Conservation (phyloP, 1,140 invertebrate species). For the Drosophila pandora region DNA sequence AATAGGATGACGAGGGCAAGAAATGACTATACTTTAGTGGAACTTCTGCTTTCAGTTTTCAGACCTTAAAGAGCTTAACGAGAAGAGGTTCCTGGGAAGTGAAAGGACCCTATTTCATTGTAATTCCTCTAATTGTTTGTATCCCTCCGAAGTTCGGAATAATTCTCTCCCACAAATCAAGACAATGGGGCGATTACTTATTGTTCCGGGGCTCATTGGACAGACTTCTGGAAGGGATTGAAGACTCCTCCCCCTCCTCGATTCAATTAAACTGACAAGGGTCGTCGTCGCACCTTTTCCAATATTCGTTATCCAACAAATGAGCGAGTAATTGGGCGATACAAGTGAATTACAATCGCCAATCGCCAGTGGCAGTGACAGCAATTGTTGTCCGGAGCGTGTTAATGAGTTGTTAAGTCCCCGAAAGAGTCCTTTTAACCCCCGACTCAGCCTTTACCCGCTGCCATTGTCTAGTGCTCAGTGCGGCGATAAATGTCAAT, state of each 20-base stretch:
- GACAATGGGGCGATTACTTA: constrained; percentile 26
- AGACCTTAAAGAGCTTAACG: constrained; percentile 12
- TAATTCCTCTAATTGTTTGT: neutral
- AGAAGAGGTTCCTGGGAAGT: neutral
- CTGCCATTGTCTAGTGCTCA: constrained; percentile 42
- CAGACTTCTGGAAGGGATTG: neutral
- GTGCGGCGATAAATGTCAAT: constrained; percentile 76
- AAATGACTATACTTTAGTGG: constrained; percentile 27
- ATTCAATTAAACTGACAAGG: constrained; percentile 62
- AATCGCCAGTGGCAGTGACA: constrained; percentile 39
- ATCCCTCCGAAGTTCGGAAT: neutral
- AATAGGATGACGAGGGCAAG: neutral
- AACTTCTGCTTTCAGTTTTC: constrained; percentile 8
- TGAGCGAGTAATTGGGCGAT: constrained; percentile 55
- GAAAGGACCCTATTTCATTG: neutral
- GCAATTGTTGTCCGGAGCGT: constrained; percentile 65
- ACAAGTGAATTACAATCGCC: constrained; percentile 56
- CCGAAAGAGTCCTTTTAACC: constrained; percentile 44
- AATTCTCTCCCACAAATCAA: neutral
- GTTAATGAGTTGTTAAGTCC: constrained; percentile 77
- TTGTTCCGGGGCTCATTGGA: neutral
- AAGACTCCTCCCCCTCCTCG: constrained; percentile 17
- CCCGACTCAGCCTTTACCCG: constrained; percentile 6
- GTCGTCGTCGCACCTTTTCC: constrained; percentile 31
- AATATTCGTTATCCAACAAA: constrained; percentile 34